phyloP scores from a whole-genome alignment of 2,888 invertebrate genomes.

The Strigamia maritima region DNA sequence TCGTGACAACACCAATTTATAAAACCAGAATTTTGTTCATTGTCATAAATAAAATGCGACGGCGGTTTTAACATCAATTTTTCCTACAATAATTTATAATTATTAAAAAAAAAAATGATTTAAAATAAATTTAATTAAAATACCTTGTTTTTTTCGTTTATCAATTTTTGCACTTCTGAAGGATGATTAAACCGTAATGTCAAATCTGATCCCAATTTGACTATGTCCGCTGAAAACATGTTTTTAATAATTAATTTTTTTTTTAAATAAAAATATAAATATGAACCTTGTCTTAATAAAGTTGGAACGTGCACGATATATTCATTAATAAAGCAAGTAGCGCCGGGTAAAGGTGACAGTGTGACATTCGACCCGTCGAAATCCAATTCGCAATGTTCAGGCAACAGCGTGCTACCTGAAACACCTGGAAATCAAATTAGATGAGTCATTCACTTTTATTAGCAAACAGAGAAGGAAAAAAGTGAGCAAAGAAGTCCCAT shows the following conservation, averaged over 20 bases:
- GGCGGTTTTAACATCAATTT: neutral
- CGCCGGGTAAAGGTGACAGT: neutral
- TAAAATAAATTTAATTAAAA: neutral
- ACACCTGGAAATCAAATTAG: conserved; percentile 24
- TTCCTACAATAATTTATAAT: neutral
- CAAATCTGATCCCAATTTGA: conserved; percentile 30
- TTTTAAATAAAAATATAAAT: neutral
- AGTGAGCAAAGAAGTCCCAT: neutral
- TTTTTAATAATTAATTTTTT: neutral
- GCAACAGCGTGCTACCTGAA: neutral
- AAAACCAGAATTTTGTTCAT: neutral
- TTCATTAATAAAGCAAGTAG: conserved; percentile 20
- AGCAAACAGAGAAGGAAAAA: neutral
- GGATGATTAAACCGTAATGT: conserved; percentile 37
- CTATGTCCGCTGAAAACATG: conserved; percentile 35
- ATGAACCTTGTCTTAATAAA: conserved; percentile 31
- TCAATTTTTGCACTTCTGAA: conserved; percentile 28
- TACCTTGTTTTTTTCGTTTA: conserved; percentile 15
- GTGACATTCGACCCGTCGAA: conserved; percentile 35
- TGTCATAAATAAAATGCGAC: neutral
- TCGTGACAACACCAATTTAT: neutral
- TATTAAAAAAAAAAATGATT: neutral
- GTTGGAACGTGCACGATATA: neutral
- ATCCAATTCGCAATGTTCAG: conserved; percentile 35
- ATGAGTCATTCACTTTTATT: conserved; percentile 26